phyloP scores from a whole-genome alignment of 1,140 invertebrate species.

The Drosophila carrolli region DNA sequence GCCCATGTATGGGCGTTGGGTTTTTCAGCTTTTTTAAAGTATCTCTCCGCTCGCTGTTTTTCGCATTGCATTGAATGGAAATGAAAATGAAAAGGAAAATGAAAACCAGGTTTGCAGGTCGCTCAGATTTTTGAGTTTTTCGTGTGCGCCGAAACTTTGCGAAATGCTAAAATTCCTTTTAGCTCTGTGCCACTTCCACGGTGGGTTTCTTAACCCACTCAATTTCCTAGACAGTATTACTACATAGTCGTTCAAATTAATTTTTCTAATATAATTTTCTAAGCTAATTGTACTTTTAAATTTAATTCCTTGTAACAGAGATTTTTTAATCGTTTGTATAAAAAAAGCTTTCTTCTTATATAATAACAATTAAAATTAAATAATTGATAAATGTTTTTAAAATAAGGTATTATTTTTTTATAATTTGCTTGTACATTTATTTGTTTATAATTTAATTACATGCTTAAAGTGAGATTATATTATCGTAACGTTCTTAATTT shows the following conservation, averaged over 20 bases:
- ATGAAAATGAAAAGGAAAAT: slow-evolving; percentile 71
- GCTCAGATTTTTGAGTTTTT: slow-evolving; percentile 48
- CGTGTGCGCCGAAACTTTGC: slow-evolving; percentile 48
- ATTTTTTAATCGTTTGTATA: too few relatives aligned
- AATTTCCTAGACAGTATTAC: not conserved
- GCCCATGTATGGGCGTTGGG: slow-evolving; percentile 59
- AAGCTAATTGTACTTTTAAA: too few relatives aligned
- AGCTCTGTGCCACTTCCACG: slow-evolving; percentile 5
- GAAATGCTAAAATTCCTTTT: slow-evolving; percentile 56
- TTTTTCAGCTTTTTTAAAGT: slow-evolving; percentile 33
- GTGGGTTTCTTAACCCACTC: slow-evolving; percentile 3
- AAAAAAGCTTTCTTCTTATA: too few relatives aligned
- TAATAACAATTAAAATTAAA: too few relatives aligned
- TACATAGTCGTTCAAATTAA: not conserved
- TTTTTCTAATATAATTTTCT: too few relatives aligned
- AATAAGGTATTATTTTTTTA: too few relatives aligned
- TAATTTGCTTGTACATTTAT: too few relatives aligned
- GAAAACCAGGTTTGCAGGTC: slow-evolving; percentile 79
- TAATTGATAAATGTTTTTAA: too few relatives aligned
- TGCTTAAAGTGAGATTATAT: too few relatives aligned
- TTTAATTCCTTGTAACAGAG: too few relatives aligned
- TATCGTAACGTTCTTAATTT: too few relatives aligned
- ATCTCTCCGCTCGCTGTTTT: slow-evolving; percentile 21
- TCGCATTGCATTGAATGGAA: slow-evolving; percentile 66
- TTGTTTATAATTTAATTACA: too few relatives aligned